A percentile compares a stretch with the other conserved stretches of the same genome.
These are phyloP conservation scores for Brienomyrus longianalis DNA, from an alignment of 2,113 vertebrate genomes.

Conservation along the genomic window DNA sequence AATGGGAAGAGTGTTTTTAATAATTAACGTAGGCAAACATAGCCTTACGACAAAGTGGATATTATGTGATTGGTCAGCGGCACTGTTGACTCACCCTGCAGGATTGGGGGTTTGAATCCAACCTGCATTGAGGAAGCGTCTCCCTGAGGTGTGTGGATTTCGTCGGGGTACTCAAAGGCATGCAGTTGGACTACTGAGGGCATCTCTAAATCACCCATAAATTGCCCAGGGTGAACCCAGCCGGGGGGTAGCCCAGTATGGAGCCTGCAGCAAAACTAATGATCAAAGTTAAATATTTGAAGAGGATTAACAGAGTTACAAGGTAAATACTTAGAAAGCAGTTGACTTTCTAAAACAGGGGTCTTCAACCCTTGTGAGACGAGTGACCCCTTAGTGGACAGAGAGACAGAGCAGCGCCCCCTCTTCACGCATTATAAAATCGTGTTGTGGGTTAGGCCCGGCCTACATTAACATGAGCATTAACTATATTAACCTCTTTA, in stretches of 20 bases:
- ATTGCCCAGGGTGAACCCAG: too few relatives aligned
- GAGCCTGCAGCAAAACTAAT: not conserved
- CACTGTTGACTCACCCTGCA: not conserved
- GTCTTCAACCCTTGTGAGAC: not conserved
- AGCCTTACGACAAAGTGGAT: not conserved
- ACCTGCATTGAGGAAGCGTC: not conserved
- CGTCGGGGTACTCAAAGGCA: not conserved
- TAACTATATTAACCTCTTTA: not conserved
- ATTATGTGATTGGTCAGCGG: not conserved
- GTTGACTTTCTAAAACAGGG: not conserved
- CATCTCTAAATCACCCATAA: not conserved
- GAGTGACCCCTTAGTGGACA: not conserved
- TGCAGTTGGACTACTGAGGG: not conserved
- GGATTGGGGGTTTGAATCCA: not conserved
- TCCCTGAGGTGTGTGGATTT: not conserved
- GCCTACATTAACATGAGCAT: not conserved
- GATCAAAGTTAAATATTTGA: not conserved
- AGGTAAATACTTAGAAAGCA: not conserved
- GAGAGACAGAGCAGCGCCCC: not conserved
- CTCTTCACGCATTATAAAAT: not conserved
- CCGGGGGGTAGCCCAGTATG: too few relatives aligned
- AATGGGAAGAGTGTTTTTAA: not conserved
- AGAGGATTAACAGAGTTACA: not conserved
- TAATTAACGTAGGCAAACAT: not conserved
- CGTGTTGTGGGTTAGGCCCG: not conserved